These are phyloP conservation scores for Ciconia stormi DNA, from an alignment of 2,113 vertebrate species.

Conservation along the genomic window DNA sequence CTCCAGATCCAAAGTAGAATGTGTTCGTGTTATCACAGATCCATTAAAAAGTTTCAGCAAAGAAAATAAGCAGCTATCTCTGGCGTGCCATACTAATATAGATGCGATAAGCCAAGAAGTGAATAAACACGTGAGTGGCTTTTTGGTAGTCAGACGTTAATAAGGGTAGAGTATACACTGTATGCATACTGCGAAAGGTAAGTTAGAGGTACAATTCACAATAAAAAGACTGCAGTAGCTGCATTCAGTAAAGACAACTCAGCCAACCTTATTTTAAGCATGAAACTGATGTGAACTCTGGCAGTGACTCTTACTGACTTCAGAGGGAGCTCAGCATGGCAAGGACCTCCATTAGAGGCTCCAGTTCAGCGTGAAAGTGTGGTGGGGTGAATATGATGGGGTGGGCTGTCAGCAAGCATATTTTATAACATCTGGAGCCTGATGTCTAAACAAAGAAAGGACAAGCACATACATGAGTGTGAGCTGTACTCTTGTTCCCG, in stretches of 20 bases:
- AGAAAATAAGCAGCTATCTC: neutral
- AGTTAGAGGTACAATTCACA: neutral
- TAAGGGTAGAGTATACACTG: neutral
- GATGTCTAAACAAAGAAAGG: neutral
- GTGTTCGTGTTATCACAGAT: neutral
- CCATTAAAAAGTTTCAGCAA: neutral
- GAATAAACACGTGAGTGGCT: neutral
- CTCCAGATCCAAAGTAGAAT: neutral
- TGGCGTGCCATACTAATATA: neutral
- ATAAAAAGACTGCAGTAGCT: neutral
- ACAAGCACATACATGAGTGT: neutral
- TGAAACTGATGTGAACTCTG: neutral
- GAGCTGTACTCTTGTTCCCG: neutral
- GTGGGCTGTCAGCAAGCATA: neutral
- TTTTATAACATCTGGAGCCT: neutral
- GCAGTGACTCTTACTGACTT: neutral
- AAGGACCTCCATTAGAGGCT: neutral
- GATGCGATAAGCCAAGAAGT: neutral
- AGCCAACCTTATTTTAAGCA: neutral
- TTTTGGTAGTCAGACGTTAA: neutral
- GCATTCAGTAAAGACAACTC: neutral
- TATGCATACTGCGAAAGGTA: rapidly evolving
- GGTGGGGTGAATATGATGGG: neutral
- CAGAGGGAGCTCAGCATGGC: neutral
- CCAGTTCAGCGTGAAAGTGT: neutral